These are phyloP conservation scores for Saguinus imperator DNA, from an alignment of 2,113 vertebrate genomes.

Conservation along the genomic window DNA sequence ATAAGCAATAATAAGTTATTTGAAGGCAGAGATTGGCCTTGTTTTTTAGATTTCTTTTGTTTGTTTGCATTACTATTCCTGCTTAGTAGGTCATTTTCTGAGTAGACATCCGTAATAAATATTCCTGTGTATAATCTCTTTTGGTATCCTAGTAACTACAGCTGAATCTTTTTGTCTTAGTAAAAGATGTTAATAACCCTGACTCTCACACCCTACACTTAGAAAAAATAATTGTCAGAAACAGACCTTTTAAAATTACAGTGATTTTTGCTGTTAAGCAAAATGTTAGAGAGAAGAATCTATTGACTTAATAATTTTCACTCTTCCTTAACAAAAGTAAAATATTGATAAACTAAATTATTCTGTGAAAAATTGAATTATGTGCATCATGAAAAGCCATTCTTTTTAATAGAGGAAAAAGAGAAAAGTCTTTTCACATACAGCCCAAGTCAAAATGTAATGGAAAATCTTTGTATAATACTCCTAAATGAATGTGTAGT, in stretches of 20 bases:
- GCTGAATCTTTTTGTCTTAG: slow-evolving; percentile 66
- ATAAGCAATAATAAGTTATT: background rate
- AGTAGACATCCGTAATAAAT: slow-evolving; percentile 30
- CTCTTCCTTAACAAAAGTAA: slow-evolving; percentile 5
- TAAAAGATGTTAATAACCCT: slow-evolving; percentile 69
- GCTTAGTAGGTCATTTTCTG: slow-evolving; percentile 4
- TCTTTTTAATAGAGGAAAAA: background rate
- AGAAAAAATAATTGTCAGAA: slow-evolving; percentile 65
- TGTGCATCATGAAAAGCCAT: slow-evolving; percentile 52
- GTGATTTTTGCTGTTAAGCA: slow-evolving; percentile 36
- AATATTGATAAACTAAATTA: slow-evolving; percentile 55
- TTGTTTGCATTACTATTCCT: background rate
- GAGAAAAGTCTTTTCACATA: background rate
- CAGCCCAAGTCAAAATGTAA: slow-evolving; percentile 36
- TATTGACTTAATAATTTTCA: slow-evolving; percentile 42
- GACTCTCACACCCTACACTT: slow-evolving; percentile 28
- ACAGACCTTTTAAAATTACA: slow-evolving; percentile 44
- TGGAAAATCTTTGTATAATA: slow-evolving; percentile 41
- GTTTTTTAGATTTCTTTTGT: slow-evolving; percentile 2
- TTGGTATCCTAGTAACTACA: slow-evolving; percentile 56
- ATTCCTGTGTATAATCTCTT: background rate
- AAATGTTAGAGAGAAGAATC: slow-evolving; percentile 31
- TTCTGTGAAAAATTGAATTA: slow-evolving; percentile 44
- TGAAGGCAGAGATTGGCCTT: slow-evolving; percentile 6
- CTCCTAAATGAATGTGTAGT: slow-evolving; percentile 50